A percentile compares a stretch with the other conserved stretches of the same genome.
phyloP scores from a whole-genome alignment of 2,888 invertebrate species.

The Syrphus vitripennis region DNA sequence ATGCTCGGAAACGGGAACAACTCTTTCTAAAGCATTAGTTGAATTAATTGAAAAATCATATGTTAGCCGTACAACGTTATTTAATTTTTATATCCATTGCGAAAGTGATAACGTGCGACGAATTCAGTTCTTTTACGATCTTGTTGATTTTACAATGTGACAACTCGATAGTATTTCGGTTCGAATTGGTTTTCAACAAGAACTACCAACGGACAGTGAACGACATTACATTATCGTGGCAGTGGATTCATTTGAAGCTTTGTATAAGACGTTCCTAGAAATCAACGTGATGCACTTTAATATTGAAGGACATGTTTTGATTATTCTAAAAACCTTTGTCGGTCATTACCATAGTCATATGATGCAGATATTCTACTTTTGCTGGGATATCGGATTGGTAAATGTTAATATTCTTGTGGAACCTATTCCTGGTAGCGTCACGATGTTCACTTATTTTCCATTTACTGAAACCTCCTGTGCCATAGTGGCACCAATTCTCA shows the following conservation, averaged over 20 bases:
- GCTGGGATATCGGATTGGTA: constrained; percentile 65
- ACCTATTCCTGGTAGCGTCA: constrained; percentile 65
- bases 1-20: not conserved
- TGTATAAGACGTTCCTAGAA: constrained; percentile 39
- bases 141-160: constrained; percentile 59
- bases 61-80: not conserved
- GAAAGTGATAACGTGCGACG: constrained; percentile 3
- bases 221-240: constrained; percentile 72
- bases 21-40: constrained; percentile 1
- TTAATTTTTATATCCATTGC: constrained; percentile 36
- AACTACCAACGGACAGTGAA: constrained; percentile 59
- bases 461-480: constrained; percentile 72
- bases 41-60: not conserved
- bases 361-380: constrained; percentile 59
- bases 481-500: constrained; percentile 68
- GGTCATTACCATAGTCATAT: constrained; percentile 72
- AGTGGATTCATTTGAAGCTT: constrained; percentile 72
- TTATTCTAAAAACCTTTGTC: constrained; percentile 71
- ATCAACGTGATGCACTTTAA: constrained; percentile 62
- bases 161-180: constrained; percentile 51
- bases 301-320: constrained; percentile 70
- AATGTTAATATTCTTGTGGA: constrained; percentile 73
- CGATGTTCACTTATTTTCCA: constrained; percentile 75
- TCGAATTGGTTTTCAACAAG: constrained; percentile 57
- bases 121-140: constrained; percentile 62